Conservation (phyloP, 2,113 vertebrate genomes). For the Platysternon megacephalum region DNA sequence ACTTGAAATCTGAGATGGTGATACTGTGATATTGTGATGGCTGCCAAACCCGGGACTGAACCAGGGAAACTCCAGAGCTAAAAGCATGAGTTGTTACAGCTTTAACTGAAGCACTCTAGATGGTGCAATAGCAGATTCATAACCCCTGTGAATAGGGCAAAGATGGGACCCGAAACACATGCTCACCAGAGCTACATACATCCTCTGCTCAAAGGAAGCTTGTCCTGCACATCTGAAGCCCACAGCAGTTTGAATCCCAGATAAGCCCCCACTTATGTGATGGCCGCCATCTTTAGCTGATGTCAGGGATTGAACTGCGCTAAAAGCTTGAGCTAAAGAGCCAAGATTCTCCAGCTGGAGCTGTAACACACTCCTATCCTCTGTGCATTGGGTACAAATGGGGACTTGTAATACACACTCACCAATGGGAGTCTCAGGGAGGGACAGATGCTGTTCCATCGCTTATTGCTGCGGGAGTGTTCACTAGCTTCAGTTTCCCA, state of each 20-base stretch:
- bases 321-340: neutral
- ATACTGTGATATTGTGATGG: rapidly evolving
- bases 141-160: neutral
- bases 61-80: neutral
- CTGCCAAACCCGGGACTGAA: neutral
- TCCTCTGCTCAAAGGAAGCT: neutral
- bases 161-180: neutral
- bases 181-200: neutral
- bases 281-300: neutral
- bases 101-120: neutral
- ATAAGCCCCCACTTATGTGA: neutral
- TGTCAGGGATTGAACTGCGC: neutral
- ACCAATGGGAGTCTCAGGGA: neutral
- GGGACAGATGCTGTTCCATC: neutral
- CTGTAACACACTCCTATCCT: neutral
- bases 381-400: neutral
- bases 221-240: neutral
- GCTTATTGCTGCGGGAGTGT: neutral
- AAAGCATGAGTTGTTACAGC: neutral
- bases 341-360: neutral
- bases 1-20: neutral
- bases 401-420: neutral
- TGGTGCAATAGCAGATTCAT: neutral
- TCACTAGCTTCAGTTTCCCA: rapidly evolving
- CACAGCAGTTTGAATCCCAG: rapidly evolving